Conservation (phyloP, 2,888 invertebrate species). For the Pandemis cinnamomeana region DNA sequence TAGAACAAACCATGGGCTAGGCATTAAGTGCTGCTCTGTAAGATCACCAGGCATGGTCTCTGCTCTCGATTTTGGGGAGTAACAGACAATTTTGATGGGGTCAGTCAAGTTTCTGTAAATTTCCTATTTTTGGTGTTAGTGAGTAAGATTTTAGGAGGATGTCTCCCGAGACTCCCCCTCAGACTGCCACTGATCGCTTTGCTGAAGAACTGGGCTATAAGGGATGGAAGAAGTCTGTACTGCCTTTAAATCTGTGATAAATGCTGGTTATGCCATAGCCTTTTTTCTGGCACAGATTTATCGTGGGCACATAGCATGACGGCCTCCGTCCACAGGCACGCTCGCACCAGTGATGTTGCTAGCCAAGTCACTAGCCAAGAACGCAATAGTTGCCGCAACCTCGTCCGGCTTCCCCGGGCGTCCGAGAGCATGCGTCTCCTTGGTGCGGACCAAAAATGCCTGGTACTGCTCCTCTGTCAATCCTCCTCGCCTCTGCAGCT, state of each 20-base stretch:
- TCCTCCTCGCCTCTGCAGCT: slow-evolving; percentile 94
- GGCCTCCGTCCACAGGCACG: slow-evolving; percentile 96
- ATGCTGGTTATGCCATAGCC: not conserved
- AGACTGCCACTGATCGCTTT: no score
- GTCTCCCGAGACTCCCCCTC: no score
- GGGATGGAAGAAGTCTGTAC: not conserved
- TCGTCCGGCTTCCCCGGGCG: slow-evolving; percentile 93
- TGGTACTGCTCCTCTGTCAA: slow-evolving; percentile 92
- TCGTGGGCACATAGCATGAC: slow-evolving; percentile 97
- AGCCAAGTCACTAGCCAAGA: slow-evolving; percentile 94
- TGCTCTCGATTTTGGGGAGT: no score
- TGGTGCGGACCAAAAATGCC: slow-evolving; percentile 92
- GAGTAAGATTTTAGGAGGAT: no score
- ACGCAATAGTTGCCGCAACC: slow-evolving; percentile 95
- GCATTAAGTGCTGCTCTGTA: no score
- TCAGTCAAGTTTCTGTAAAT: no score
- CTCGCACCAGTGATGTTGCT: slow-evolving; percentile 96
- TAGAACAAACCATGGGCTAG: no score
- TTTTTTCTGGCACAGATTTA: slow-evolving; percentile 65
- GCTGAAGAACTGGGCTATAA: no score
- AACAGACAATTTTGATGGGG: no score
- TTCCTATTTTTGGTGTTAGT: no score
- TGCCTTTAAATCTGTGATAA: not conserved
- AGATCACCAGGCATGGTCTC: no score
- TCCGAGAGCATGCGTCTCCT: slow-evolving; percentile 96